A percentile compares a stretch with the other conserved stretches of the same genome.
phyloP scores from a whole-genome alignment of 2,113 vertebrate species.

The Chitala chitala region DNA sequence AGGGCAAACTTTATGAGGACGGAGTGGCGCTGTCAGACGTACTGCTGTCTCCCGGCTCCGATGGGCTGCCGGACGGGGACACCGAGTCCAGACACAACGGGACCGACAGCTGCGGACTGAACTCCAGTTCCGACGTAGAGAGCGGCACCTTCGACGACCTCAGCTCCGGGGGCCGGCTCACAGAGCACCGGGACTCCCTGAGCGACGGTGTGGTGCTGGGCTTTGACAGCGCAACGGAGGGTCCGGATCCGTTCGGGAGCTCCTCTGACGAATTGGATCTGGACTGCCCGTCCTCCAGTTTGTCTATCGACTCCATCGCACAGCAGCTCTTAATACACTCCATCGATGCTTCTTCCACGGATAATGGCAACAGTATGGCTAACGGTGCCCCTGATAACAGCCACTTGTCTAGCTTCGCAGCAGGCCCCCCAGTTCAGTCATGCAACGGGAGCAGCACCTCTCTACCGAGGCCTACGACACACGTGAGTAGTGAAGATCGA shows the following conservation, averaged over 20 bases:
- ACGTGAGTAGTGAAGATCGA: slow-evolving; percentile 34
- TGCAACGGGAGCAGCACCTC: slow-evolving; percentile 41
- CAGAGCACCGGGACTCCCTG: slow-evolving; percentile 52
- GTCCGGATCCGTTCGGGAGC: slow-evolving; percentile 68
- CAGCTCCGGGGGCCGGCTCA: slow-evolving; percentile 46
- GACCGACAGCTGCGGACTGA: slow-evolving; percentile 45
- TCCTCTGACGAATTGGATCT: slow-evolving; percentile 69
- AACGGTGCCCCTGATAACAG: too few species aligned
- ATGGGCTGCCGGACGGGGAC: not conserved
- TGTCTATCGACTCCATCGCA: slow-evolving; percentile 24
- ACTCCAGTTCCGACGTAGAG: slow-evolving; percentile 58
- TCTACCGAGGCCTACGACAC: slow-evolving; percentile 44
- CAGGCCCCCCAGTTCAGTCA: slow-evolving; percentile 24
- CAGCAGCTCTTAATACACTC: slow-evolving; percentile 13
- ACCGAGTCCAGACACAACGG: not conserved
- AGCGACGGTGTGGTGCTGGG: slow-evolving; percentile 50
- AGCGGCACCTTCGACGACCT: slow-evolving; percentile 62
- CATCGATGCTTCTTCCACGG: slow-evolving; percentile 19
- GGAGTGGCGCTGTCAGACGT: slow-evolving; percentile 49
- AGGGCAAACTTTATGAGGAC: slow-evolving; percentile 39
- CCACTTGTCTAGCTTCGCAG: too few species aligned
- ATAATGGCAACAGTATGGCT: slow-evolving; percentile 12
- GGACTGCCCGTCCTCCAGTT: slow-evolving; percentile 45
- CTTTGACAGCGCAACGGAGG: slow-evolving; percentile 68
- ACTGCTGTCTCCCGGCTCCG: slow-evolving; percentile 37